Percentiles rank a stretch among this genome's conserved stretches.
phyloP scores from a whole-genome alignment of 2,888 invertebrate species.

The Lamellibrachia satsuma region DNA sequence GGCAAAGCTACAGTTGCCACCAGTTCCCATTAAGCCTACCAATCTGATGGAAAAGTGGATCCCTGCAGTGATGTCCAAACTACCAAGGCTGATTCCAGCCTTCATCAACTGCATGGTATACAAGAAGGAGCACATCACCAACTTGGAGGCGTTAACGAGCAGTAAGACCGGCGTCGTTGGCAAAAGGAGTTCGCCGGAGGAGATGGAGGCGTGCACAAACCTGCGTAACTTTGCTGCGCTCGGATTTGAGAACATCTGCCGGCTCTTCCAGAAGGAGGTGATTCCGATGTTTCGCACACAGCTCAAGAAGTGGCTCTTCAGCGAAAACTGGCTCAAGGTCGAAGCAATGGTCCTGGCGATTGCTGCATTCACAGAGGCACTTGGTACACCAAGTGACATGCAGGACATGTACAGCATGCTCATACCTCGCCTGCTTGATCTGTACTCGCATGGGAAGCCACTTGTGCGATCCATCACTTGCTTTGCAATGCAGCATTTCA shows the following conservation, averaged over 20 bases:
- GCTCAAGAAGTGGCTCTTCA: conserved; percentile 32
- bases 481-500: conserved; percentile 39
- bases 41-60: conserved; percentile 37
- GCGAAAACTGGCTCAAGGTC: conserved; percentile 35
- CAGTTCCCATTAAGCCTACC: conserved; percentile 30
- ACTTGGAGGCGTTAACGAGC: conserved; percentile 25
- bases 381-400: conserved; percentile 38
- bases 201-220: conserved; percentile 33
- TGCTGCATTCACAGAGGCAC: conserved; percentile 38
- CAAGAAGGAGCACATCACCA: conserved; percentile 33
- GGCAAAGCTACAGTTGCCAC: conserved; percentile 37
- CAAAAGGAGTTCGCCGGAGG: conserved; percentile 1
- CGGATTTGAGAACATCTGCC: conserved; percentile 39
- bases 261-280: conserved; percentile 37
- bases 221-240: conserved; percentile 38
- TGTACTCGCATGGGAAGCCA: conserved; percentile 34
- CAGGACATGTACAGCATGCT: conserved; percentile 32
- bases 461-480: conserved; percentile 41
- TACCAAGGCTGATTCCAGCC: conserved; percentile 35
- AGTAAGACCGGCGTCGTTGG: neutral
- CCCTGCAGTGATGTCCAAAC: conserved; percentile 30
- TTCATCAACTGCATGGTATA: conserved; percentile 37
- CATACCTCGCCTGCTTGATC: conserved; percentile 33
- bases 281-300: conserved; percentile 32
- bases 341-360: conserved; percentile 39